Evolutionary conservation across 2,797 vertebrate species (phyloP).

Genomic region (Siniperca obscura): DNA sequence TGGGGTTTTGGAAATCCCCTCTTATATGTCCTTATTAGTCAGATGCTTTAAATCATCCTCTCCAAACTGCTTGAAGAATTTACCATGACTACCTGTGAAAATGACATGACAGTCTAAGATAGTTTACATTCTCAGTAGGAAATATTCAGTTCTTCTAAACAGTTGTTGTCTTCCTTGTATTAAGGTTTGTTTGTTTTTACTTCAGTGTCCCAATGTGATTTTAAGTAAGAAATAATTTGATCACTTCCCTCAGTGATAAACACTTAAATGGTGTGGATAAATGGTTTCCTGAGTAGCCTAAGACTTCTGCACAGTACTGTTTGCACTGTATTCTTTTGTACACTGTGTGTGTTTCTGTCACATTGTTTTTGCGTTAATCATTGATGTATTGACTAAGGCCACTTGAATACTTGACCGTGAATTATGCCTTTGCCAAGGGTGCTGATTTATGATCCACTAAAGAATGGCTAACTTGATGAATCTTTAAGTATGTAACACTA

Average conservation of each 20-base stretch:
- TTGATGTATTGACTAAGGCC: conserved; percentile 39
- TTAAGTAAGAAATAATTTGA: neutral
- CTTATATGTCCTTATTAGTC: neutral
- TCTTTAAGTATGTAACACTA: neutral
- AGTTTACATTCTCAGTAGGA: neutral
- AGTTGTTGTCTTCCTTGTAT: neutral
- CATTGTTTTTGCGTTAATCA: conserved; percentile 52
- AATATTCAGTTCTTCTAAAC: neutral
- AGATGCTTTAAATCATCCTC: neutral
- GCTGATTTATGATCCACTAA: conserved; percentile 36
- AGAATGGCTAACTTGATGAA: conserved; percentile 24
- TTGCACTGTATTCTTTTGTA: conserved; percentile 39
- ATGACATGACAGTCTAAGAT: neutral
- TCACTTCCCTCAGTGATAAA: neutral
- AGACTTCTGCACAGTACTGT: conserved; percentile 14
- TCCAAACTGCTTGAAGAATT: neutral
- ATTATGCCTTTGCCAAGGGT: conserved; percentile 43
- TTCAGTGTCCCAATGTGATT: neutral
- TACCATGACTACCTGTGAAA: neutral
- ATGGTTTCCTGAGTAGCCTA: neutral
- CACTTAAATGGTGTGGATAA: too few species aligned
- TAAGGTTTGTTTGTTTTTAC: neutral
- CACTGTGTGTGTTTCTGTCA: conserved; percentile 17
- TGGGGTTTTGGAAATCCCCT: neutral
- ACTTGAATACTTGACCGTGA: conserved; percentile 55